phyloP scores from a whole-genome alignment of 2,888 invertebrate genomes.

The Phengaris arion region DNA sequence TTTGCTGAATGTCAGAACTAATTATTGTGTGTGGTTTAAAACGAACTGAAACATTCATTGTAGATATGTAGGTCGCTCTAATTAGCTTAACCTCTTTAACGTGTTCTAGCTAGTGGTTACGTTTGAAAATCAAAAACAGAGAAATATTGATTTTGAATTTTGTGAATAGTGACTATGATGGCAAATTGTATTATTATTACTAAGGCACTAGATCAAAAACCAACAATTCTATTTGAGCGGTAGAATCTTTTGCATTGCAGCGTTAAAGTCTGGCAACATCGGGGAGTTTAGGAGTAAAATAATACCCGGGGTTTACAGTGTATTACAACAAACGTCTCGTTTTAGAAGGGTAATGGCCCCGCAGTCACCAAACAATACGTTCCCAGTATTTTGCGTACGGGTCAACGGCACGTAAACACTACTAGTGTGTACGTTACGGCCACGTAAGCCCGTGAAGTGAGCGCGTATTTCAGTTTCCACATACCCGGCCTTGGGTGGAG shows the following conservation, averaged over 20 bases:
- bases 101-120: slow-evolving; percentile 12
- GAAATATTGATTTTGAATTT: background rate
- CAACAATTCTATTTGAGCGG: background rate
- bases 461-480: slow-evolving; percentile 27
- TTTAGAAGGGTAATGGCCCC: slow-evolving; percentile 63
- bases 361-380: slow-evolving; percentile 70
- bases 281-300: slow-evolving; percentile 46
- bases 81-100: slow-evolving; percentile 26
- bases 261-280: background rate
- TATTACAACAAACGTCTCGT: slow-evolving; percentile 66
- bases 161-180: background rate
- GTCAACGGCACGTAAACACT: slow-evolving; percentile 70
- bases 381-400: slow-evolving; percentile 62
- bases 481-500: slow-evolving; percentile 11
- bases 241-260: background rate
- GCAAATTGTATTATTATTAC: background rate
- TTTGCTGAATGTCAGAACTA: slow-evolving; percentile 15
- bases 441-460: slow-evolving; percentile 43
- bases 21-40: slow-evolving; percentile 20
- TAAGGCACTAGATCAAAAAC: no score
- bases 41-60: slow-evolving; percentile 7
- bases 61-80: slow-evolving; percentile 23
- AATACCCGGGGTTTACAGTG: slow-evolving; percentile 56
- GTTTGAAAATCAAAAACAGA: slow-evolving; percentile 46
- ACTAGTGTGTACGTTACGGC: slow-evolving; percentile 38